These are phyloP conservation scores for Drosophila merina DNA, from an alignment of 2,888 invertebrate genomes.

Conservation along the genomic window DNA sequence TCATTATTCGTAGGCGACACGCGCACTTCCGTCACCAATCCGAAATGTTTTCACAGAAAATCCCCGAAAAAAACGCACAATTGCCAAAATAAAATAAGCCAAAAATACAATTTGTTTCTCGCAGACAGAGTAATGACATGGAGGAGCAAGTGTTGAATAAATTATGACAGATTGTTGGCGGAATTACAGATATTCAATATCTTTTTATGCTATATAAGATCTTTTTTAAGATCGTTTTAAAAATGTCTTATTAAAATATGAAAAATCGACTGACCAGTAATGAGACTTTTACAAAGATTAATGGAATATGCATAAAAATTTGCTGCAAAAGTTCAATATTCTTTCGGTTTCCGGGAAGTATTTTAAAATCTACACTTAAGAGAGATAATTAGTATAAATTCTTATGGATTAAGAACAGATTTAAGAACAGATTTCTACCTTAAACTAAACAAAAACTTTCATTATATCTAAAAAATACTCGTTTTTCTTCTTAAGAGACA, in stretches of 20 bases:
- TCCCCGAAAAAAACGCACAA: slow-evolving; percentile 25
- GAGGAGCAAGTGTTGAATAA: slow-evolving; percentile 57
- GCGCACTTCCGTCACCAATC: slow-evolving; percentile 66
- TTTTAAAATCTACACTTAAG: no score
- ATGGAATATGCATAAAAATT: slow-evolving; percentile 7
- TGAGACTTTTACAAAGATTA: slow-evolving; percentile 23
- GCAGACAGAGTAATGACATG: slow-evolving; percentile 51
- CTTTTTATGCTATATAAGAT: slow-evolving; percentile 57
- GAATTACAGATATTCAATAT: slow-evolving; percentile 12
- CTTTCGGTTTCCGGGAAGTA: no score
- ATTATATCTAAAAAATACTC: background rate
- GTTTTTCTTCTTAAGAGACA: no score
- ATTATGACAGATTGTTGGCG: slow-evolving; percentile 60
- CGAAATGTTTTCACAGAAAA: slow-evolving; percentile 51
- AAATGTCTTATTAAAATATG: slow-evolving; percentile 56
- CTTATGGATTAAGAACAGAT: no score
- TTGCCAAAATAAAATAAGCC: slow-evolving; percentile 20
- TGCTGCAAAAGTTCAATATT: no score
- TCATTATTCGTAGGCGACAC: slow-evolving; percentile 48
- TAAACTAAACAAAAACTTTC: no score
- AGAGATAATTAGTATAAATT: no score
- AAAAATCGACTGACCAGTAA: slow-evolving; percentile 36
- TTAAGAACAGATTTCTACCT: no score
- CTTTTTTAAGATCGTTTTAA: slow-evolving; percentile 40
- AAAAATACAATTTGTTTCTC: slow-evolving; percentile 35